Base-by-base conservation (phyloP, 1,140 invertebrate genomes). In the Holcopasites calliopsidis region DNA sequence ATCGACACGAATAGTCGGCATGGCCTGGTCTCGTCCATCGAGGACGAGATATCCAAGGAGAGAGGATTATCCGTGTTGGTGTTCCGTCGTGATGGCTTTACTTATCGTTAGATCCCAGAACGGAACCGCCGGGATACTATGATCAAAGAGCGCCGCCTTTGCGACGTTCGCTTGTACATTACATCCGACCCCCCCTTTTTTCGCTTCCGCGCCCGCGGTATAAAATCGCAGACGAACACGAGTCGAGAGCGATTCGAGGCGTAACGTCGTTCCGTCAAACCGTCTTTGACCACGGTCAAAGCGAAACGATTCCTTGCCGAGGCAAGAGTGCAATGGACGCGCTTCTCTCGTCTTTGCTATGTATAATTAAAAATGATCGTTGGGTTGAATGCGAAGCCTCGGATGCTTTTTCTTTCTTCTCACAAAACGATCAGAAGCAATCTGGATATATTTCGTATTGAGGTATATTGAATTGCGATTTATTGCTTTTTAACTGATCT, bases 101-200 rank as follows among this genome's bases (percentile, higher is more conserved):
- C 62, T 62, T 78, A 75, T 61, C 72, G 38, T 75, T 44, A 55
- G 31, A 68, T n/a, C 61, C 23, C 33, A 23, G 57, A n/a, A n/a
- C 21, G 23, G 26, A 35, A 6, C 2, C 16, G 11, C 23, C n/a
- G 60, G 5, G 76, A 52, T 44, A 44, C 21, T 26, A 35, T 60
- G 40, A 72, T 80, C 55, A 78, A 62, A 80, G 62, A 74, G 49
- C 66, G 52, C 31, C 49, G 35, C 31, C 31, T 77, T 44, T 42
- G 23, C 18, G 3, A n/a, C 10, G 13, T 10, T 0, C 38, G 4
- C 52, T 69, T 74, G 49, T 49, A 54, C 38, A 50, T 70, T 68
- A 33, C 47, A 21, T 26, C 8, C 58, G 31, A 42, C 40, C 26
- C 60, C 33, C 44, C n/a, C n/a, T 28, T 64, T 50, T 40, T 62